Conservation (phyloP, 2,888 invertebrate genomes). For the Hypomecis punctinalis region DNA sequence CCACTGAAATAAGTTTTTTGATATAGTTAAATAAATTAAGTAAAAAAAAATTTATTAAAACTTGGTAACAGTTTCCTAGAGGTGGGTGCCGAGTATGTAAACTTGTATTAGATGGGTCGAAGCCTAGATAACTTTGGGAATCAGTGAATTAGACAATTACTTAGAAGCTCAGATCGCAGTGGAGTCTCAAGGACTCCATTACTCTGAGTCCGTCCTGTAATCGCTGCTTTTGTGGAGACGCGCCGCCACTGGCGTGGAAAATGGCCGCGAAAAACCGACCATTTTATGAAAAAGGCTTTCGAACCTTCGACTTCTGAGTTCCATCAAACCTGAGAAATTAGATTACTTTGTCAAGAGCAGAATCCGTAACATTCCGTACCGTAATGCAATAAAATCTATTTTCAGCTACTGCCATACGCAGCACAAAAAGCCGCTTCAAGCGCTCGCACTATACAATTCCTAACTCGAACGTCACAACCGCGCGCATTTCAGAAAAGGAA, state of each 20-base stretch:
- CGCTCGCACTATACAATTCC: conserved; percentile 50
- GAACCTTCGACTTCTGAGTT: conserved; percentile 25
- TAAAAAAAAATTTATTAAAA: too few species aligned
- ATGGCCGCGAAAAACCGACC: conserved; percentile 50
- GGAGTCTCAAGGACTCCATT: conserved; percentile 48
- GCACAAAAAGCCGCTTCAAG: conserved; percentile 44
- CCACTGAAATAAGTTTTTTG: too few species aligned
- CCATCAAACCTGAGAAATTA: conserved; percentile 45
- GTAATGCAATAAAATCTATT: conserved; percentile 58
- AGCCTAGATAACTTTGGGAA: too few species aligned
- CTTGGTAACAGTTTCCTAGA: too few species aligned
- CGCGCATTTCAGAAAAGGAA: conserved; percentile 79
- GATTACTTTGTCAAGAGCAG: conserved; percentile 38
- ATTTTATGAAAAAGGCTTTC: conserved; percentile 46
- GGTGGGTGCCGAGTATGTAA: too few species aligned
- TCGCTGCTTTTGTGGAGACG: conserved; percentile 56
- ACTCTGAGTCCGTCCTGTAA: conserved; percentile 54
- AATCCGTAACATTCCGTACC: conserved; percentile 37
- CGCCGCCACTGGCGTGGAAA: conserved; percentile 54
- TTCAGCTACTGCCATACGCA: conserved; percentile 46
- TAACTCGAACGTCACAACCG: conserved; percentile 57
- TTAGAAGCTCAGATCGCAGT: conserved; percentile 38
- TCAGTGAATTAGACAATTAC: conserved; percentile 48
- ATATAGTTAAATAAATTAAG: too few species aligned
- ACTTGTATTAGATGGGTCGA: too few species aligned